Percentiles rank a stretch among this genome's conserved stretches.
Evolutionary conservation across 35 echinoderm and acorn worm genomes (phyloP).

Genomic region (Diadema setosum): DNA sequence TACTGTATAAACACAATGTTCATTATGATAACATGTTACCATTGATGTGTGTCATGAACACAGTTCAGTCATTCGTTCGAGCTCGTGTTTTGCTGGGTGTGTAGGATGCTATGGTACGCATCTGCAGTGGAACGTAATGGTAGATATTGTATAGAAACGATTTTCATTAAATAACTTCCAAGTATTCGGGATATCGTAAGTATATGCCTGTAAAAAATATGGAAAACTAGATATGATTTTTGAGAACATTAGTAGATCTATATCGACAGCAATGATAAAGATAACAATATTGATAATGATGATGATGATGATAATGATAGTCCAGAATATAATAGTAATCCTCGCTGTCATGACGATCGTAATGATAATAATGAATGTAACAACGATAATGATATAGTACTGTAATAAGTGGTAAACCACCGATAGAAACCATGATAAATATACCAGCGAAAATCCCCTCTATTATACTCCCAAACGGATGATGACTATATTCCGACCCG

Average conservation of each 20-base stretch:
- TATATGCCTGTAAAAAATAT: background rate
- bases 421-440: conserved; percentile 21
- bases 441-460: background rate
- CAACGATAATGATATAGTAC: conserved; percentile 46
- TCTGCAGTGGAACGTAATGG: background rate
- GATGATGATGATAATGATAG: background rate
- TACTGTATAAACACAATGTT: no score
- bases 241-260: background rate
- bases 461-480: background rate
- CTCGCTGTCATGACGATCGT: conserved; percentile 15
- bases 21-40: no score
- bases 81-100: no score
- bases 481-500: background rate
- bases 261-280: background rate
- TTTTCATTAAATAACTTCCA: no score
- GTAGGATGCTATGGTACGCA: background rate
- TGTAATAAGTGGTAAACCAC: conserved; percentile 6
- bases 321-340: background rate
- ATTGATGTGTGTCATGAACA: no score
- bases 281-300: conserved; percentile 17
- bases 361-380: conserved; percentile 40
- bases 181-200: no score
- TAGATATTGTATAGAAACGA: no score
- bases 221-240: background rate
- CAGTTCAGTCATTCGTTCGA: no score